Evolutionary conservation across 2,888 invertebrate species (phyloP).

Genomic region (Invenusta paracnida): DNA sequence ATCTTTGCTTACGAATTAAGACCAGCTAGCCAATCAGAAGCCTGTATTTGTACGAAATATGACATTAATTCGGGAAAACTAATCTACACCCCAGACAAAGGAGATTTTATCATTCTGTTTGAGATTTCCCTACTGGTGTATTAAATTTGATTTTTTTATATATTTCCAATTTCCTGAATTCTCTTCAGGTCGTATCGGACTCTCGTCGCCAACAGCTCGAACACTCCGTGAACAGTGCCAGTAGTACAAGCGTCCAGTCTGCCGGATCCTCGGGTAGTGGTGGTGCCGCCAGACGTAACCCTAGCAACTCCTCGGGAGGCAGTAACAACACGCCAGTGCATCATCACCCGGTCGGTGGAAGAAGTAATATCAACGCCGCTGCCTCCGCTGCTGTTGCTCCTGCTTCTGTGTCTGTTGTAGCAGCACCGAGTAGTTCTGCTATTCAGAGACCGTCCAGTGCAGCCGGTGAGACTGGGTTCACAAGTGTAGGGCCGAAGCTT

Average conservation of each 20-base stretch:
- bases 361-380: neutral
- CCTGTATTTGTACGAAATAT: too few species aligned
- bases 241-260: neutral
- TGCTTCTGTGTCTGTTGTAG: neutral
- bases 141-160: too few species aligned
- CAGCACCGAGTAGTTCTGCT: too few species aligned
- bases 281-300: neutral
- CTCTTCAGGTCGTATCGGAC: neutral
- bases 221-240: neutral
- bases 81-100: too few species aligned
- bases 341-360: neutral
- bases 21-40: too few species aligned
- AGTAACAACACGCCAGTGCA: neutral
- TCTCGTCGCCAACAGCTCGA: constrained; percentile 30
- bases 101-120: too few species aligned
- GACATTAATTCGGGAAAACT: too few species aligned
- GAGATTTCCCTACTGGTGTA: too few species aligned
- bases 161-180: too few species aligned
- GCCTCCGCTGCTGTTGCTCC: neutral
- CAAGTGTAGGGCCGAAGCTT: neutral
- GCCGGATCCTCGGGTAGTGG: neutral
- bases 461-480: neutral
- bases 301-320: neutral
- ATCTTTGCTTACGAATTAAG: too few species aligned
- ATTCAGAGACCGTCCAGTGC: neutral